A percentile compares a stretch with the other conserved stretches of the same genome.
phyloP scores from a whole-genome alignment of 2,113 vertebrate genomes.

The Caracal caracal region DNA sequence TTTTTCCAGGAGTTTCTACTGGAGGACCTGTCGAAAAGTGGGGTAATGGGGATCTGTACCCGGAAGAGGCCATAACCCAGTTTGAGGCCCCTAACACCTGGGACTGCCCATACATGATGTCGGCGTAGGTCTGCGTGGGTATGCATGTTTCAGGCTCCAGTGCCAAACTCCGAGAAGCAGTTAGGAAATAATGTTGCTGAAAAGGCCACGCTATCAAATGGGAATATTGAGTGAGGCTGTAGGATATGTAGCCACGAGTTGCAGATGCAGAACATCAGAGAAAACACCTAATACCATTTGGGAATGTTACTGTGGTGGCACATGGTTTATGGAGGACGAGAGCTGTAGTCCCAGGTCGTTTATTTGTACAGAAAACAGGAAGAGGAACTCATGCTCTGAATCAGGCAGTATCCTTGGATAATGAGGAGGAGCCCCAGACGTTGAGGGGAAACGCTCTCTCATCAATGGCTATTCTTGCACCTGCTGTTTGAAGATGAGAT shows the following conservation, averaged over 20 bases:
- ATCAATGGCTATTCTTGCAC: neutral
- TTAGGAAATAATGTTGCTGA: neutral
- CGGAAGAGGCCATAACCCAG: fast-evolving
- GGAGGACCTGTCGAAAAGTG: fast-evolving
- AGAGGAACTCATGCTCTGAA: slow-evolving; percentile 38
- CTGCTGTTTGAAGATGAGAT: neutral
- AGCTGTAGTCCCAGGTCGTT: neutral
- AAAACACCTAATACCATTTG: neutral
- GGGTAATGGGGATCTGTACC: too few species aligned
- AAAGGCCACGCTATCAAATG: neutral
- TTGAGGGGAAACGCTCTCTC: neutral
- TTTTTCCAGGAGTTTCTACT: neutral
- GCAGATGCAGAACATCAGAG: neutral
- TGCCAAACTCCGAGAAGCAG: neutral
- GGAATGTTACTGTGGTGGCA: neutral
- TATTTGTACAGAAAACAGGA: neutral
- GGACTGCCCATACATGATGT: too few species aligned
- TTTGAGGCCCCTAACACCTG: fast-evolving
- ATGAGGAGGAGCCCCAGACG: slow-evolving; percentile 54
- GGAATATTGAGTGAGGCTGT: neutral
- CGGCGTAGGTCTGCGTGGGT: fast-evolving
- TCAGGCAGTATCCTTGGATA: slow-evolving; percentile 45
- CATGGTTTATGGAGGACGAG: neutral
- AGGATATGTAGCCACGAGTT: neutral
- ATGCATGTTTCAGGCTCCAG: neutral